Conservation (phyloP, 2,888 invertebrate species). For the Eledona agricola region DNA sequence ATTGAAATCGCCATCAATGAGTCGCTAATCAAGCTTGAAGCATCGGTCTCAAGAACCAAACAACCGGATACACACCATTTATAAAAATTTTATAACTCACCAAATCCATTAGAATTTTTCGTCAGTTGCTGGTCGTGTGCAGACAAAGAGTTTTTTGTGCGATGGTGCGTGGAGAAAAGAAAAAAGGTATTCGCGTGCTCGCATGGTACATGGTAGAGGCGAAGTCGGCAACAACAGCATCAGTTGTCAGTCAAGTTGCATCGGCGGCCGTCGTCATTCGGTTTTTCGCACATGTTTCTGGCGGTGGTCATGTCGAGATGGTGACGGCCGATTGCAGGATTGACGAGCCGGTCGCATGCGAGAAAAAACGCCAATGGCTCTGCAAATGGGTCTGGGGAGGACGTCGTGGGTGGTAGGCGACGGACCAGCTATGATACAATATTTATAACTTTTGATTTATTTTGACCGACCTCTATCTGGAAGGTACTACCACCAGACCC, state of each 20-base stretch:
- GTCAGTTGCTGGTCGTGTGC: slow-evolving; percentile 22
- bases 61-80: slow-evolving; percentile 46
- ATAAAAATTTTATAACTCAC: slow-evolving; percentile 40
- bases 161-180: slow-evolving; percentile 15
- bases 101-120: slow-evolving; percentile 40
- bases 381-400: slow-evolving; percentile 41
- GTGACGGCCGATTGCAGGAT: slow-evolving; percentile 59
- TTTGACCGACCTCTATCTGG: slow-evolving; percentile 47
- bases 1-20: slow-evolving; percentile 33
- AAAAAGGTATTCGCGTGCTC: slow-evolving; percentile 41
- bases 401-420: slow-evolving; percentile 56
- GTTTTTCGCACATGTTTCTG: slow-evolving; percentile 57
- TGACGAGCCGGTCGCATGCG: slow-evolving; percentile 58
- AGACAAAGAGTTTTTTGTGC: slow-evolving; percentile 31
- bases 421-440: slow-evolving; percentile 56
- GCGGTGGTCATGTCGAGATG: slow-evolving; percentile 60
- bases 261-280: slow-evolving; percentile 48
- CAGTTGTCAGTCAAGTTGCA: slow-evolving; percentile 44
- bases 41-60: slow-evolving; percentile 37
- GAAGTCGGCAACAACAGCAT: slow-evolving; percentile 37
- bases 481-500: too few species aligned
- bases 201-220: slow-evolving; percentile 24
- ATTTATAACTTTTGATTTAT: slow-evolving; percentile 58
- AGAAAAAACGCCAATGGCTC: slow-evolving; percentile 39
- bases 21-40: slow-evolving; percentile 45